Evolutionary conservation across 1,140 invertebrate genomes (phyloP), one percentile per base, ranked within the genome.

Genomic region (Dinoponera quadriceps): DNA sequence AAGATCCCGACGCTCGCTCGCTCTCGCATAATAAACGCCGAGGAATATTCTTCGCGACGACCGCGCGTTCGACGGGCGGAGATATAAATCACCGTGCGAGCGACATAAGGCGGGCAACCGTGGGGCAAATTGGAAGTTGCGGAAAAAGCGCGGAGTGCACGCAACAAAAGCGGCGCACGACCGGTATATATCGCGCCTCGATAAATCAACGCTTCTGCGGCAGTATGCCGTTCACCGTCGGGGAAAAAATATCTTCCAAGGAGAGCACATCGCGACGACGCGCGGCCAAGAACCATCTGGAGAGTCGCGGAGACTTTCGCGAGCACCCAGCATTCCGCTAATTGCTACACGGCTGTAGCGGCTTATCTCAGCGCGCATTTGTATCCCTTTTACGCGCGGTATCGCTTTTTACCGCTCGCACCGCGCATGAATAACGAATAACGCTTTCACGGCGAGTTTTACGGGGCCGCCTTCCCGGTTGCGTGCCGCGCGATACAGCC

Each of bases 101-200:
- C 54, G 65, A 80, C 51, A 68, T 80, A 80, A 78, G 75, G 51
- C 14, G 25, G n/a, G 18, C 38, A 65, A 71, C 69, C 65, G 75
- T 57, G 51, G 69, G 65, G 65, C 65, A 80, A 80, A 80, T 80
- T 80, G 63, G 49, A 80, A 69, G 75, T 55, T 69, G 22, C 65
- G 54, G 59, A 80, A 44, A 54, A 80, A 80, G 38, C 59, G n/a
- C 59, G 55, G 68, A 69, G 25, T 68, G 63, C 49, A 22, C 63
- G 11, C 73, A 25, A 75, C 73, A 75, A 75, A 44, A 63, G 51
- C 51, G 51, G 49, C 29, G 38, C 51, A n/a, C 29, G 54, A 20
- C 3, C n/a, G 63, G 13, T 48, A 22, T 29, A 29, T 78, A 44
- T 44, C 38, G 9, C 51, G 38, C 25, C 33, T 69, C 65, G 65